Base-by-base conservation (phyloP, 1,140 invertebrate species). In the Bombus pascuorum region DNA sequence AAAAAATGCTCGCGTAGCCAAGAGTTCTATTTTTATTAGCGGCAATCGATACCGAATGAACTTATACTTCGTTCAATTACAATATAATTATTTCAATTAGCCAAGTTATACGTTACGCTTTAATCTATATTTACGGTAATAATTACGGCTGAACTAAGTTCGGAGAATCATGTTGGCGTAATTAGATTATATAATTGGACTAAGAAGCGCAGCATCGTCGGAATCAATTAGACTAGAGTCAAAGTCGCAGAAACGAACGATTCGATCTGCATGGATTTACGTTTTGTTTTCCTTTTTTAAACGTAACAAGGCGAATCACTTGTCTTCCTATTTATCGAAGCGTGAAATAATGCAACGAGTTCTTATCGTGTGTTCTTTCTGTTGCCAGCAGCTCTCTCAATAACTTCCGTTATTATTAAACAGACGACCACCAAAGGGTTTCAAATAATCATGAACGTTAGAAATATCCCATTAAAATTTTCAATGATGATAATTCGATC, bases 41-140 rank as follows among this genome's bases (percentile, higher is more conserved):
- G 32, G 12, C n/a, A 0, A 2, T 6, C n/a, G 65, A 15, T 6
- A 32, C 1, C 0, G 0, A 2, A 32, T n/a, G 18, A 18, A 15
- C 13, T 32, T 32, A 3, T 2, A 5, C 47, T 22, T 9, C 0
- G 8, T 22, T 22, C 6, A 53, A 53, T 53, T 53, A 53, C 18
- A 2, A 22, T 53, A 22, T 22, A 18, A 53, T 53, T 53, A 37
- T 37, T 68, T 68, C 34, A 22, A 34, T 68, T 22, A 22, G 9
- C 3, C 18, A 9, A 18, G 13, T 68, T 68, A 9, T 25, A 9
- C 15, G 2, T 53, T 53, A 53, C 18, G 0, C 15, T 53, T 53
- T 53, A 53, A 53, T 53, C 18, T 22, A 39, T 70, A 71, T 42
- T 71, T 71, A n/a, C 25, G 37, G 2, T 12, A 13, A 32, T 73